These are phyloP conservation scores for Toxotes lorentzi DNA, from an alignment of 2,797 vertebrate genomes.

Conservation along the genomic window DNA sequence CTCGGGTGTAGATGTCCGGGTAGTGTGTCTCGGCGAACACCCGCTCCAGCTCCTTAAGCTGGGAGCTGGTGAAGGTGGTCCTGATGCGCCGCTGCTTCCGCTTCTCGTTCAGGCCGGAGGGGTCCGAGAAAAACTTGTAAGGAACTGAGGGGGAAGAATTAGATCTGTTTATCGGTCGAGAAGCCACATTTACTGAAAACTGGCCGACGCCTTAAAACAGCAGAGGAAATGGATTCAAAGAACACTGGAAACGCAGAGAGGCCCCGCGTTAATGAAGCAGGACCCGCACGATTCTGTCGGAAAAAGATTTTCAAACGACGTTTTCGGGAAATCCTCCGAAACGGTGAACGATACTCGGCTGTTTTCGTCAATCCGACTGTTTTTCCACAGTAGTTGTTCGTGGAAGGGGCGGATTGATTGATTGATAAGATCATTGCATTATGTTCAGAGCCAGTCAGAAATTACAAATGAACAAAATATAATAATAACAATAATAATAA, in stretches of 20 bases:
- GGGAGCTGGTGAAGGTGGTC: constrained; percentile 97
- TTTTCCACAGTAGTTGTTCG: not conserved
- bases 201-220: not conserved
- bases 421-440: not conserved
- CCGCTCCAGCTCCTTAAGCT: constrained; percentile 96
- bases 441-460: not conserved
- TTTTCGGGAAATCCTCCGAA: not conserved
- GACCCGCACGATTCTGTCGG: too few relatives aligned
- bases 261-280: not conserved
- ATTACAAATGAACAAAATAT: not conserved
- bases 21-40: constrained; percentile 98
- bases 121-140: constrained; percentile 98
- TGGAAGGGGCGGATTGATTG: not conserved
- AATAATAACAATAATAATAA: too few relatives aligned
- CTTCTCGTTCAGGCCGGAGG: constrained; percentile 95
- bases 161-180: not conserved
- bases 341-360: not conserved
- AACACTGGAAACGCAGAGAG: not conserved
- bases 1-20: constrained; percentile 96
- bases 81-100: constrained; percentile 96
- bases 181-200: fast-evolving
- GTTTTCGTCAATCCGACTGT: not conserved
- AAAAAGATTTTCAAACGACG: not conserved
- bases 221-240: not conserved
- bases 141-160: constrained; percentile 78